Conservation (phyloP, 2,888 invertebrate genomes). For the Carterocephalus palaemon region DNA sequence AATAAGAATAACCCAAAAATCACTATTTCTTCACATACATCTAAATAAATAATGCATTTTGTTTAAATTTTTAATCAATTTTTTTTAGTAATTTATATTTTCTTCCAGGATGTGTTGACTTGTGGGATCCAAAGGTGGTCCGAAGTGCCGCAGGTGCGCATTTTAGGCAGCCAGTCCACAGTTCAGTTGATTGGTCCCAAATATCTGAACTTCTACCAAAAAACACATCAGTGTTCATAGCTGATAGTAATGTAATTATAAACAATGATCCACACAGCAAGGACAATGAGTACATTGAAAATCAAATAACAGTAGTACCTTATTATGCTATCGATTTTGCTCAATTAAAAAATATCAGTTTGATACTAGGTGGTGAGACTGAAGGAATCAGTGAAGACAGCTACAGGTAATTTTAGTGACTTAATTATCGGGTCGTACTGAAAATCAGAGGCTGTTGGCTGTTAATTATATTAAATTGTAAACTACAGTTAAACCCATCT, state of each 20-base stretch:
- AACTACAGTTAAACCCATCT: too few relatives aligned
- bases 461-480: too few relatives aligned
- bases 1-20: too few relatives aligned
- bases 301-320: slow-evolving; percentile 75
- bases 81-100: slow-evolving; percentile 15
- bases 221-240: slow-evolving; percentile 80
- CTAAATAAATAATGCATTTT: too few relatives aligned
- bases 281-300: slow-evolving; percentile 35
- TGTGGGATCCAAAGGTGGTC: slow-evolving; percentile 94
- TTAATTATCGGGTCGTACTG: too few relatives aligned
- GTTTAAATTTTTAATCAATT: too few relatives aligned
- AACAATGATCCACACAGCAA: slow-evolving; percentile 31
- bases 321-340: slow-evolving; percentile 82
- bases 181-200: slow-evolving; percentile 82
- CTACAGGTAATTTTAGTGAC: slow-evolving; percentile 77
- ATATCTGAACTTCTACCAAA: slow-evolving; percentile 69
- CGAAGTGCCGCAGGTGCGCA: slow-evolving; percentile 92
- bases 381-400: slow-evolving; percentile 89
- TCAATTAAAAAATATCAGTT: slow-evolving; percentile 73
- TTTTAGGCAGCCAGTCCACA: slow-evolving; percentile 85
- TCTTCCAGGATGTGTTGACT: slow-evolving; percentile 88
- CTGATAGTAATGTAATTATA: slow-evolving; percentile 80
- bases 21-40: too few relatives aligned
- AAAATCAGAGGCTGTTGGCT: too few relatives aligned
- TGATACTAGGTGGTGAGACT: slow-evolving; percentile 94